phyloP scores from a whole-genome alignment of 2,797 vertebrate species.

The Uromys caudimaculatus region DNA sequence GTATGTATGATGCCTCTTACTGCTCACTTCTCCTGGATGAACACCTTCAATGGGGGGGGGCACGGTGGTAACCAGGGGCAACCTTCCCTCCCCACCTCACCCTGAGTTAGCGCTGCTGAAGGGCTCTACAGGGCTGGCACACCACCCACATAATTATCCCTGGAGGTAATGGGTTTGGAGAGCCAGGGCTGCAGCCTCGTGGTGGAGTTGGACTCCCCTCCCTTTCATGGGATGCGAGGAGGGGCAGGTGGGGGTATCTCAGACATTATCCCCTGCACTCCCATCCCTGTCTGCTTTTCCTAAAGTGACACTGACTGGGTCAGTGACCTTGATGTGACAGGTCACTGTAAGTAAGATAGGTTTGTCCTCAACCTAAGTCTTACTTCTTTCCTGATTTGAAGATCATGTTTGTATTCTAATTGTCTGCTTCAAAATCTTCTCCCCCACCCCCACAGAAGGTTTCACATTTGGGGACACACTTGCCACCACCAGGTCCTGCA shows the following conservation, averaged over 20 bases:
- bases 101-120: constrained; percentile 73
- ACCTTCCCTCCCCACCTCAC: constrained; percentile 53
- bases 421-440: not conserved
- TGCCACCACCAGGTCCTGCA: not conserved
- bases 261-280: not conserved
- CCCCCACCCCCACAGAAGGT: not conserved
- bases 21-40: constrained; percentile 29
- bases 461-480: not conserved
- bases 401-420: constrained; percentile 25
- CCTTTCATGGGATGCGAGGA: not conserved
- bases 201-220: not conserved
- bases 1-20: not conserved
- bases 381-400: constrained; percentile 34
- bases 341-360: too few relatives aligned
- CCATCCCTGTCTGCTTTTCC: not conserved
- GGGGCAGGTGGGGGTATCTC: not conserved
- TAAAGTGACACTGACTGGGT: not conserved
- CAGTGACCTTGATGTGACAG: not conserved
- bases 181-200: not conserved
- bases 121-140: constrained; percentile 74
- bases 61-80: constrained; percentile 77
- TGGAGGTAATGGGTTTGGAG: constrained; percentile 79
- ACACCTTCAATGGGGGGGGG: not conserved
- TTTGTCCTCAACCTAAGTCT: not conserved
- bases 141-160: constrained; percentile 77